Percentiles rank a stretch among this genome's conserved stretches.
phyloP scores from a whole-genome alignment of 2,888 invertebrate species.

The Caenorhabditis sp. region DNA sequence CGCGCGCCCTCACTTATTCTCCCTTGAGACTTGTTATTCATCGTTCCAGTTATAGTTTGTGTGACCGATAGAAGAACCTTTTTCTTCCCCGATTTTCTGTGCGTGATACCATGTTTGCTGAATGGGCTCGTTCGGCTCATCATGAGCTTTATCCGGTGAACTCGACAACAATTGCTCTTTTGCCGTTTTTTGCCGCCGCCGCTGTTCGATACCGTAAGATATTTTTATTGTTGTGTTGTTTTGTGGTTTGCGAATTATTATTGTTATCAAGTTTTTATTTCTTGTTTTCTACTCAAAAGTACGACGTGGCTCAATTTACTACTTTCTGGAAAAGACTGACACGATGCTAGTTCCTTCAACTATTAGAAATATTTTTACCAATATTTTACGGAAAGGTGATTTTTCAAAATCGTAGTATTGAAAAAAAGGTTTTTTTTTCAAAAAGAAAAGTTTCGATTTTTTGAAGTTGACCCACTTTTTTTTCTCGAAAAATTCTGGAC shows the following conservation, averaged over 20 bases:
- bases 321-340: no score
- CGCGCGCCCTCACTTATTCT: slow-evolving; percentile 28
- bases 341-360: no score
- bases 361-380: no score
- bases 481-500: no score
- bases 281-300: no score
- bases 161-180: slow-evolving; percentile 40
- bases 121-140: slow-evolving; percentile 47
- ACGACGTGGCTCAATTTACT: no score
- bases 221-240: not conserved
- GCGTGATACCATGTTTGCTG: slow-evolving; percentile 49
- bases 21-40: slow-evolving; percentile 46
- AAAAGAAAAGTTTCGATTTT: no score
- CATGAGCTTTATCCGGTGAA: slow-evolving; percentile 40
- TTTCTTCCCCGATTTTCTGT: slow-evolving; percentile 6
- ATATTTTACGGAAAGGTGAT: no score
- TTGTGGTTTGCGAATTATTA: not conserved
- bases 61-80: not conserved
- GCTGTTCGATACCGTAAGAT: slow-evolving; percentile 39
- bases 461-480: no score
- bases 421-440: no score
- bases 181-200: slow-evolving; percentile 44
- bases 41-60: slow-evolving; percentile 29
- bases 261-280: not conserved
- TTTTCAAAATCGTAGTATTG: no score